These are phyloP conservation scores for Scaptodrosophila latifasciaeformis DNA, from an alignment of 2,888 invertebrate genomes.

Conservation along the genomic window DNA sequence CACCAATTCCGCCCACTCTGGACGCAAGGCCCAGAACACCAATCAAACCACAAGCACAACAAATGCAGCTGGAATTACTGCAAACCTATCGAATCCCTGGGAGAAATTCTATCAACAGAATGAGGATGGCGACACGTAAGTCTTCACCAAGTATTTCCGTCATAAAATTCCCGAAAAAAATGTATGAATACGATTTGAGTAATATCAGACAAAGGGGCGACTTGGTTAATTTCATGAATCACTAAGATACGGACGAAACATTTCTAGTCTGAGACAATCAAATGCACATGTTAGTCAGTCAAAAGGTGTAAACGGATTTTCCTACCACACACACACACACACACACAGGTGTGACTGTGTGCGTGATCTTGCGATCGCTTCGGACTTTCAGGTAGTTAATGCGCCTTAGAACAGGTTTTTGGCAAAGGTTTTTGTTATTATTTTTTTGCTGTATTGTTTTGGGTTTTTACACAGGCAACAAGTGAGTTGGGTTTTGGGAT, in stretches of 20 bases:
- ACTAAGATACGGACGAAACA: conserved; percentile 24
- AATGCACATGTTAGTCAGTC: conserved; percentile 57
- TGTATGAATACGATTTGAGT: neutral
- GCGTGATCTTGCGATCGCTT: no score
- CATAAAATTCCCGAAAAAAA: neutral
- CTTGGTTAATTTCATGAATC: conserved; percentile 62
- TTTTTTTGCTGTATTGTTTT: conserved; percentile 18
- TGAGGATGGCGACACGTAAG: conserved; percentile 93
- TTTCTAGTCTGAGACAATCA: conserved; percentile 33
- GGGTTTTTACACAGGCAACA: conserved; percentile 46
- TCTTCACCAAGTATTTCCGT: conserved; percentile 60
- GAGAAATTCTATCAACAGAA: conserved; percentile 84
- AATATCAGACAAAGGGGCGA: conserved; percentile 33
- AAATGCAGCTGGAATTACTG: conserved; percentile 31
- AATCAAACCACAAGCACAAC: conserved; percentile 18
- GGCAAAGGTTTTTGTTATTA: no score
- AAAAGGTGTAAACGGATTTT: conserved; percentile 56
- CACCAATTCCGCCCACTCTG: conserved; percentile 25
- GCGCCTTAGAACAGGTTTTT: conserved; percentile 47
- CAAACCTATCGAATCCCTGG: conserved; percentile 76
- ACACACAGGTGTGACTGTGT: no score
- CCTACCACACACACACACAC: no score
- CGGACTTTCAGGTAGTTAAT: neutral
- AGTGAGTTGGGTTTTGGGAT: conserved; percentile 25
- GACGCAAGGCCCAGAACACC: conserved; percentile 28